Conservation (phyloP, 2,797 vertebrate genomes). For the Menidia menidia region DNA sequence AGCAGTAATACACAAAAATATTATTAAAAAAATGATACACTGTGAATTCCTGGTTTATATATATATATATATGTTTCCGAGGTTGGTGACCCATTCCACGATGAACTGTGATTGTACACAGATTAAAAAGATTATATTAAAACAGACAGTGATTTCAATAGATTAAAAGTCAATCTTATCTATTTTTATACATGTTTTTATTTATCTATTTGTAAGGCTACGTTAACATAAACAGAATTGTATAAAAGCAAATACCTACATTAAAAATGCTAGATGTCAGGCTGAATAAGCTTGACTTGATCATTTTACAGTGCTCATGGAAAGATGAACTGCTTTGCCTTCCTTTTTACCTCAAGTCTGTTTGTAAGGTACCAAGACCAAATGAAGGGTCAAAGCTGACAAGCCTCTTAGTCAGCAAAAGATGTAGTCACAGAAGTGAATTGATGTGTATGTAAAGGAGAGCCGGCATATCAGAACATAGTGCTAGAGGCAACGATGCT, state of each 20-base stretch:
- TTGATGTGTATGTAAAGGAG: not conserved
- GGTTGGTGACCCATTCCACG: no score
- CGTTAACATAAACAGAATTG: no score
- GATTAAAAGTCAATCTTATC: not conserved
- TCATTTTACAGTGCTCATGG: not conserved
- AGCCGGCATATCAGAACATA: conserved; percentile 1
- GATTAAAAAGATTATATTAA: no score
- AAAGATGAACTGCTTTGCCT: not conserved
- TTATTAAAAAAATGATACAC: no score
- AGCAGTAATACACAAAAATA: no score
- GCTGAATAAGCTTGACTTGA: not conserved
- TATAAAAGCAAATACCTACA: not conserved
- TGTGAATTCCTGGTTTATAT: no score
- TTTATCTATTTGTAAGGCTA: not conserved
- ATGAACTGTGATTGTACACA: no score
- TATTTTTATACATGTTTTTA: not conserved
- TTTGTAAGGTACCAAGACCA: not conserved
- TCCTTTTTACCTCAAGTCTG: not conserved
- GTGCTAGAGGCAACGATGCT: conserved; percentile 1
- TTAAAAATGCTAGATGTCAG: not conserved
- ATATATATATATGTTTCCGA: no score
- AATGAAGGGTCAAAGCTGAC: not conserved
- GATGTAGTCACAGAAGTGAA: not conserved
- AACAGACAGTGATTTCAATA: no score
- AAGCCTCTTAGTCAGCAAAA: not conserved